Base-by-base conservation (phyloP, 2,113 vertebrate genomes). In the Pao palembangensis region DNA sequence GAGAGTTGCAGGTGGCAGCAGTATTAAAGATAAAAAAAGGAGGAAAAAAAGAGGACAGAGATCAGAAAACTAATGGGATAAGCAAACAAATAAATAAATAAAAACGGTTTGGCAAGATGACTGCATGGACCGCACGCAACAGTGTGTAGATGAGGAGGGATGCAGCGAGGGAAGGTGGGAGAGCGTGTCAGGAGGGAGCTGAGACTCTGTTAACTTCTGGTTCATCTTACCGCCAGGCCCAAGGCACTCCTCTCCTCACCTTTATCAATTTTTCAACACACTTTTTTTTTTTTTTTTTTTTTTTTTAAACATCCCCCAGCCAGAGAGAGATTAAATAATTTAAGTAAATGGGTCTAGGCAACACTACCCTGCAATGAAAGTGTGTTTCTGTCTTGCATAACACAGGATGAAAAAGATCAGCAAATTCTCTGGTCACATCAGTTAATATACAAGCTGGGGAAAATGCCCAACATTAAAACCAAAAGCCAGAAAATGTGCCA, bases 231-330 rank as follows among this genome's bases (percentile, higher is more conserved):
- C 78, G 61, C 55, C 81, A 64, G 71, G 67, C 87, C 80, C 65
- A 60, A 55, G 88, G 88, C 71, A 58, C 82, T 82, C 69, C 81
- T 74, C 73, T 82, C 69, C 25, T 90, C 87, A 88, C 87, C 88
- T 89, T 91, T 86, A 91, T 92, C 83, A 92, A 92, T 92, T 89
- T 92, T 91, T 91, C 80, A 91, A 67, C 55, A 47, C 81, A 76
- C 70, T 79, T 89, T 91, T 91, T 52, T 90, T 4, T 28, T 28
- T 28, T 28, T 28, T 88, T 85, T 25, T 25, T 25, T 25, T 4
- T 28, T 28, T 28, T 28, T 28, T 28, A 91, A 91, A 89, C 88
- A 89, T 87, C 80, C 80, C 67, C 51, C 81, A 69, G 59, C 69
- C 60, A 61, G 69, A 61, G 74, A 85, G 78, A 76, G 64, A 80